These are phyloP conservation scores for Mycteria americana DNA, from an alignment of 2,797 vertebrate genomes.

Conservation along the genomic window DNA sequence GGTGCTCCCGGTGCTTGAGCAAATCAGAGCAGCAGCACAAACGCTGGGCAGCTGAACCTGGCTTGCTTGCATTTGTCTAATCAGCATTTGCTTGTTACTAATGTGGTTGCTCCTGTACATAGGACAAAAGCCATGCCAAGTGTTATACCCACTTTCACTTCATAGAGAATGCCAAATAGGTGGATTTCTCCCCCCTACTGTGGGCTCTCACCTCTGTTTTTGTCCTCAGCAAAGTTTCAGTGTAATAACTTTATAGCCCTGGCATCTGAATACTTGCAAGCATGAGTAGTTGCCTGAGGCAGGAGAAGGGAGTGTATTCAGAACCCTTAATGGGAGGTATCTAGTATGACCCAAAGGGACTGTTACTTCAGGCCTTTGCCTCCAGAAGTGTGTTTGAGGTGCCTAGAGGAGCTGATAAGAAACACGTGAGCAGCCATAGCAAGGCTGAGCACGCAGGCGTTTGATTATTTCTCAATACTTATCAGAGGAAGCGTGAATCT, in stretches of 20 bases:
- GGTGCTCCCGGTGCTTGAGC: not conserved
- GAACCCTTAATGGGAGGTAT: not conserved
- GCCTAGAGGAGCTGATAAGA: not conserved
- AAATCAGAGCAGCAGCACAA: not conserved
- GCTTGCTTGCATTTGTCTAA: not conserved
- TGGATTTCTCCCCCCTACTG: not conserved
- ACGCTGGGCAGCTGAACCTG: not conserved
- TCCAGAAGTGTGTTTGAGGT: not conserved
- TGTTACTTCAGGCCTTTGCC: not conserved
- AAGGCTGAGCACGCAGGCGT: not conserved
- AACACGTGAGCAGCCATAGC: not conserved
- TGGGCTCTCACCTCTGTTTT: not conserved
- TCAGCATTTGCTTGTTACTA: not conserved
- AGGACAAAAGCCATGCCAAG: not conserved
- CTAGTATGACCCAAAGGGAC: not conserved
- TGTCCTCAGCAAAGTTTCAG: not conserved
- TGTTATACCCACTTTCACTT: not conserved
- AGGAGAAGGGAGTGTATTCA: not conserved
- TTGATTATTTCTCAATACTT: slow-evolving; percentile 38
- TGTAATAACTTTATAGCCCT: not conserved
- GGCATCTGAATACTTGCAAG: not conserved
- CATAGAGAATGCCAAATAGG: not conserved
- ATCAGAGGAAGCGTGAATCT: not conserved
- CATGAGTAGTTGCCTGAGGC: not conserved
- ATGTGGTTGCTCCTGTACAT: not conserved